Evolutionary conservation across 1,140 invertebrate genomes (phyloP).

Genomic region (Parasteatoda tepidariorum): DNA sequence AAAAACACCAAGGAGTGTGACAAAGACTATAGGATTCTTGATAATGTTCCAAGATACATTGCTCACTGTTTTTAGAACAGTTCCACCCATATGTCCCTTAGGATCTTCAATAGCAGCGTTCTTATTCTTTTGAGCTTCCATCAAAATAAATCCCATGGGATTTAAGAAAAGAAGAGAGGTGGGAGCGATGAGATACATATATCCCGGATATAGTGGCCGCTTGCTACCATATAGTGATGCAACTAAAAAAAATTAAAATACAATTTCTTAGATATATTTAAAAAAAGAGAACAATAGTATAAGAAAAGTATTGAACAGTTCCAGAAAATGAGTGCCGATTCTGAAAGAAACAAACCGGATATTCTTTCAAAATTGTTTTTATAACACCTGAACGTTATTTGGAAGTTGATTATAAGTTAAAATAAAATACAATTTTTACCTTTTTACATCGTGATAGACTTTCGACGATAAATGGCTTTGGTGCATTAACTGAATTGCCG

Average conservation of each 20-base stretch:
- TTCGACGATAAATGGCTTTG: too few species aligned
- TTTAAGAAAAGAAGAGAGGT: constrained; percentile 93
- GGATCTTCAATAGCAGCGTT: background rate
- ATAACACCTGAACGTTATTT: too few species aligned
- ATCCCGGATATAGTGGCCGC: constrained; percentile 90
- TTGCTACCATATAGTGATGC: constrained; percentile 73
- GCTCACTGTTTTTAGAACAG: constrained; percentile 17
- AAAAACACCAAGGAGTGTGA: constrained; percentile 89
- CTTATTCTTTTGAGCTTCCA: constrained; percentile 85
- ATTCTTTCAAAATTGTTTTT: too few species aligned
- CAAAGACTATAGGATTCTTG: constrained; percentile 90
- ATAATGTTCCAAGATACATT: constrained; percentile 77
- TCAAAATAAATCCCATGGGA: constrained; percentile 88
- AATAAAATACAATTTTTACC: too few species aligned
- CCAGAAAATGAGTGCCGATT: too few species aligned
- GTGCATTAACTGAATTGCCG: too few species aligned
- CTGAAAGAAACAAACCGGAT: too few species aligned
- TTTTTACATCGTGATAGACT: too few species aligned
- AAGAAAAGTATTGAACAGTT: too few species aligned
- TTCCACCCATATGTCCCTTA: background rate
- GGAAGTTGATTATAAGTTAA: too few species aligned
- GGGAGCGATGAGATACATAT: constrained; percentile 92
- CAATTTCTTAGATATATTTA: too few species aligned
- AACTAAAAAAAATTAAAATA: constrained; percentile 64
- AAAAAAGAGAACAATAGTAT: too few species aligned